phyloP scores from a whole-genome alignment of 2,888 invertebrate genomes.

The Sthenelais limicola region DNA sequence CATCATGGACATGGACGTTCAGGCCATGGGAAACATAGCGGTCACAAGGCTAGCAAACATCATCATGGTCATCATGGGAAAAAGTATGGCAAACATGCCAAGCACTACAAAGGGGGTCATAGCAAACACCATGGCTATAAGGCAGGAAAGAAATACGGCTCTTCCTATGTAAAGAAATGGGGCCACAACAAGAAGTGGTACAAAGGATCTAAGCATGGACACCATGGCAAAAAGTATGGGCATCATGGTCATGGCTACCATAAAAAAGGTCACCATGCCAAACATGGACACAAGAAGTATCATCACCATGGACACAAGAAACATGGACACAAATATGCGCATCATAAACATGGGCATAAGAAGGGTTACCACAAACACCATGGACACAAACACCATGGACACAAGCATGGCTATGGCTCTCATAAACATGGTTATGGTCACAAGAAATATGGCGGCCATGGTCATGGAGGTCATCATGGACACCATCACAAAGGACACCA shows the following conservation, averaged over 20 bases:
- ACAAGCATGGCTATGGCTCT: constrained; percentile 12
- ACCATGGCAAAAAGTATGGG: neutral
- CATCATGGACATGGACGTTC: constrained; percentile 6
- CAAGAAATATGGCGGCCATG: constrained; percentile 4
- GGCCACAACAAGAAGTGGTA: neutral
- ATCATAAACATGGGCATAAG: too few species aligned
- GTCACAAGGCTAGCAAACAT: neutral
- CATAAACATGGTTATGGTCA: constrained; percentile 11
- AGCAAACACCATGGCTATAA: neutral
- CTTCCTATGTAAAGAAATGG: constrained; percentile 1
- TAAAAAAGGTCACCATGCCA: neutral
- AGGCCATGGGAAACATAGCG: neutral
- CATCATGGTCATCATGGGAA: neutral
- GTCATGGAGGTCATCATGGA: neutral
- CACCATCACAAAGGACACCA: neutral
- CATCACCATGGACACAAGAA: neutral
- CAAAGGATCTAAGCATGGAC: neutral
- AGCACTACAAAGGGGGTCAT: constrained; percentile 9
- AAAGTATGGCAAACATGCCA: constrained; percentile 9
- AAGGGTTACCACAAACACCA: constrained; percentile 18
- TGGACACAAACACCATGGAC: constrained; percentile 14
- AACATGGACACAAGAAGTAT: constrained; percentile 3
- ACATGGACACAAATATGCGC: constrained; percentile 16
- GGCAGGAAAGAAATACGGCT: constrained; percentile 2
- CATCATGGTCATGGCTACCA: neutral